A percentile compares a stretch with the other conserved stretches of the same genome.
Evolutionary conservation across 2,113 vertebrate genomes (phyloP).

Genomic region (Ranitomeya imitator): DNA sequence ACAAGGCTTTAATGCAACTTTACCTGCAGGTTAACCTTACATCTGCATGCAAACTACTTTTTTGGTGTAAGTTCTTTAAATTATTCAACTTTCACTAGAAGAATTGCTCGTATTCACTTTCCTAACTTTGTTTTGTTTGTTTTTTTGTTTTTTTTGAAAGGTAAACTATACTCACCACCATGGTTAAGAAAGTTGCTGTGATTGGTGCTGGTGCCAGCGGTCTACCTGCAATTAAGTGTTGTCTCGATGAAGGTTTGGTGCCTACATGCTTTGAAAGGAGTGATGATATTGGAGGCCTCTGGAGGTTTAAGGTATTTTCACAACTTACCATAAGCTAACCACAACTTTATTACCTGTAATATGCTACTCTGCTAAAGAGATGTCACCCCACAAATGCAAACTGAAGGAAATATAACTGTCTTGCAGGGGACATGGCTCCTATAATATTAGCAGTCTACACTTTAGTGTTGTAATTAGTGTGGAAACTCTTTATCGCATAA

Average conservation of each 20-base stretch:
- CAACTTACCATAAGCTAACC: not conserved
- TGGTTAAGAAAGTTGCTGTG: constrained; percentile 48
- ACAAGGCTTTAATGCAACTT: no score
- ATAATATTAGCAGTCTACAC: no score
- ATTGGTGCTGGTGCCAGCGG: constrained; percentile 54
- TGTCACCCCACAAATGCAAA: no score
- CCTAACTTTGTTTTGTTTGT: not conserved
- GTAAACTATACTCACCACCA: not conserved
- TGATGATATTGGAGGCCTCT: constrained; percentile 53
- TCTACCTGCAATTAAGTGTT: constrained; percentile 59
- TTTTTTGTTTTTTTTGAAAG: not conserved
- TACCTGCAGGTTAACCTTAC: no score
- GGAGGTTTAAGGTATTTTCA: constrained; percentile 51
- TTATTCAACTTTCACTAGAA: not conserved
- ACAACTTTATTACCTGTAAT: no score
- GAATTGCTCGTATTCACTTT: not conserved
- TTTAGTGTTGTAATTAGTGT: no score
- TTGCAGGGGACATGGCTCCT: no score
- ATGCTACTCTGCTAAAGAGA: no score
- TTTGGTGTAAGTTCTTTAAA: no score
- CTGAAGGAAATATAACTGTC: no score
- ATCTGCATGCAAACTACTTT: no score
- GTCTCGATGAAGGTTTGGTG: constrained; percentile 58
- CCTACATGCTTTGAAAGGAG: constrained; percentile 60
- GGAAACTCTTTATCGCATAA: no score